These are phyloP conservation scores for Cyphomyrus plagiostoma DNA, from an alignment of 2,113 vertebrate species.

Conservation along the genomic window DNA sequence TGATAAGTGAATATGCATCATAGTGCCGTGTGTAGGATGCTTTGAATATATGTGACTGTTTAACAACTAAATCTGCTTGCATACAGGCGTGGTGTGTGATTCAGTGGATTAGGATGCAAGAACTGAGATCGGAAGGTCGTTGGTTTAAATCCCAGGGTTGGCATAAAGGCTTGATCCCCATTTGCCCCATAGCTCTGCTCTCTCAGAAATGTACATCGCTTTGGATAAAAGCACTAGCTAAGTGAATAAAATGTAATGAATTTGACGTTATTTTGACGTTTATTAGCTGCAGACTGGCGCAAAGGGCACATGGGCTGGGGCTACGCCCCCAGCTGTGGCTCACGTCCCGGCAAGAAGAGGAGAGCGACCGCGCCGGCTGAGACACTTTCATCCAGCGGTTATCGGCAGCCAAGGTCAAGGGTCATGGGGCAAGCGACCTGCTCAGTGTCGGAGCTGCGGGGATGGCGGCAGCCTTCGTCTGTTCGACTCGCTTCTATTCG, in stretches of 20 bases:
- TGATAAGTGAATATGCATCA: background rate
- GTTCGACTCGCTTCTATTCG: background rate
- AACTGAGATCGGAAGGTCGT: background rate
- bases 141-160: background rate
- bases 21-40: background rate
- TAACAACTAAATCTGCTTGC: background rate
- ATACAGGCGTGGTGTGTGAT: background rate
- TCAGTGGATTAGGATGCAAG: background rate
- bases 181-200: background rate
- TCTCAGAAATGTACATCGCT: background rate
- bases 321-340: background rate
- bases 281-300: background rate
- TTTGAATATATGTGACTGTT: background rate
- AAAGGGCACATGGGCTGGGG: background rate
- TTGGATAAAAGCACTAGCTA: background rate
- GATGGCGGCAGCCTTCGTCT: background rate
- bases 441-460: background rate
- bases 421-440: background rate
- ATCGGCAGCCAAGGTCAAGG: constrained; percentile 42
- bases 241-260: background rate
- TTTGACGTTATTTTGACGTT: background rate
- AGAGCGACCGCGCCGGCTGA: constrained; percentile 34
- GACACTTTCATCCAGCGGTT: constrained; percentile 38
- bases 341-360: background rate
- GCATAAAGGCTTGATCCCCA: background rate